Conservation (phyloP, 2,888 invertebrate genomes). For the Polia nebulosa region DNA sequence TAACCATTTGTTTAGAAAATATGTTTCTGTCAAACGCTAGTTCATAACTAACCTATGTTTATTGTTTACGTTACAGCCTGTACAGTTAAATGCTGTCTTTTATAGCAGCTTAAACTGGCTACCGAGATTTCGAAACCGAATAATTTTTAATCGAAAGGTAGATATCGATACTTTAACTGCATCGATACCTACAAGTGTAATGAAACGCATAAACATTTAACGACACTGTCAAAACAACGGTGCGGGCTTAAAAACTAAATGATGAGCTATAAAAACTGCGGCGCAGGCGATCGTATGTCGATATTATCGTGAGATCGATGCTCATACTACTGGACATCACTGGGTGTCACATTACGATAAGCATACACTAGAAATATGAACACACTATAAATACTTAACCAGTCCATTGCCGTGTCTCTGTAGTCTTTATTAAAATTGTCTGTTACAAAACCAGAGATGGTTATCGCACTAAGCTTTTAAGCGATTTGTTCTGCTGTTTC, state of each 20-base stretch:
- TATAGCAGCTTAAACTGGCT: constrained; percentile 52
- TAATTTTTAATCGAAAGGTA: constrained; percentile 44
- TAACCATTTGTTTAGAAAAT: constrained; percentile 33
- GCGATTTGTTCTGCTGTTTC: constrained; percentile 22
- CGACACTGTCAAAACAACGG: constrained; percentile 63
- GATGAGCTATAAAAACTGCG: constrained; percentile 63
- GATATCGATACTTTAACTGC: constrained; percentile 52
- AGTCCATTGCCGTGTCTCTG: constrained; percentile 43
- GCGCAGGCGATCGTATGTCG: constrained; percentile 61
- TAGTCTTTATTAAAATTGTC: neutral
- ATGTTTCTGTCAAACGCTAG: constrained; percentile 16
- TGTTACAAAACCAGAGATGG: constrained; percentile 34
- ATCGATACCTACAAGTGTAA: constrained; percentile 47
- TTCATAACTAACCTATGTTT: constrained; percentile 43
- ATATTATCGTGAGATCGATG: constrained; percentile 65
- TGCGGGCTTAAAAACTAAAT: constrained; percentile 62
- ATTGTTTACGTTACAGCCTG: constrained; percentile 27
- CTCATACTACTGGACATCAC: constrained; percentile 68
- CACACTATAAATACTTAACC: neutral
- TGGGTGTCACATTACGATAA: constrained; percentile 61
- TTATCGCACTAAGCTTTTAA: constrained; percentile 33
- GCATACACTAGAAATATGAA: constrained; percentile 14
- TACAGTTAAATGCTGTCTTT: constrained; percentile 47
- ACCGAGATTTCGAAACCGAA: constrained; percentile 51
- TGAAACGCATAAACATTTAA: constrained; percentile 61